A percentile compares a stretch with the other conserved stretches of the same genome.
Conservation (phyloP, 2,797 vertebrate species). For the Vireo griseus region DNA sequence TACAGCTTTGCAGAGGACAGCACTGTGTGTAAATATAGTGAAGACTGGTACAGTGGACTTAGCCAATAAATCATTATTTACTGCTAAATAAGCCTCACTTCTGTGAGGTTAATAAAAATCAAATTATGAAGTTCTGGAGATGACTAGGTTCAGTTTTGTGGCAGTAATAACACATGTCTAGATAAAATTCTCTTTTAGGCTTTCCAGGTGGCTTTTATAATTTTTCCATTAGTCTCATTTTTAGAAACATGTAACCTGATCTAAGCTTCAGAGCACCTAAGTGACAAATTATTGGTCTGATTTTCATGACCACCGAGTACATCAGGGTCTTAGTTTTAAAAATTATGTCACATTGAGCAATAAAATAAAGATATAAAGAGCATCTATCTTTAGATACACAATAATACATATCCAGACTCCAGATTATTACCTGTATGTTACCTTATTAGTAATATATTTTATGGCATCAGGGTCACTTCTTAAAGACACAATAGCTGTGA, state of each 20-base stretch:
- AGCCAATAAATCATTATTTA: background rate
- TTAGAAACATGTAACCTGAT: background rate
- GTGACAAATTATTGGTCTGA: background rate
- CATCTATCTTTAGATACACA: background rate
- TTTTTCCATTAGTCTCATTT: background rate
- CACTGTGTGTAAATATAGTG: background rate
- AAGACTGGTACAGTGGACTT: background rate
- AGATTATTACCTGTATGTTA: accelerated
- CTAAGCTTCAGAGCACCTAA: background rate
- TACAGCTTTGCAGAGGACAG: background rate
- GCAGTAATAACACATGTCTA: background rate
- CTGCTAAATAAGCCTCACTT: background rate
- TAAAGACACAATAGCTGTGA: background rate
- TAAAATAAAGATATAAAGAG: background rate
- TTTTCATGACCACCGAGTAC: background rate
- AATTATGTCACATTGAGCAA: background rate
- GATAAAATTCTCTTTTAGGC: background rate
- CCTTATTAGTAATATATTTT: background rate
- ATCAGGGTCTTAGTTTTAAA: background rate
- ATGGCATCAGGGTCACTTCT: background rate
- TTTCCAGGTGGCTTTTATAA: background rate
- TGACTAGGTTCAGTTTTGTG: background rate
- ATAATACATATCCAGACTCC: background rate
- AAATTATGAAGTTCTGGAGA: background rate
- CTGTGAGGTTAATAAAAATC: background rate